Evolutionary conservation across 2,888 invertebrate genomes (phyloP).

Genomic region (Hoplodrina ambigua): DNA sequence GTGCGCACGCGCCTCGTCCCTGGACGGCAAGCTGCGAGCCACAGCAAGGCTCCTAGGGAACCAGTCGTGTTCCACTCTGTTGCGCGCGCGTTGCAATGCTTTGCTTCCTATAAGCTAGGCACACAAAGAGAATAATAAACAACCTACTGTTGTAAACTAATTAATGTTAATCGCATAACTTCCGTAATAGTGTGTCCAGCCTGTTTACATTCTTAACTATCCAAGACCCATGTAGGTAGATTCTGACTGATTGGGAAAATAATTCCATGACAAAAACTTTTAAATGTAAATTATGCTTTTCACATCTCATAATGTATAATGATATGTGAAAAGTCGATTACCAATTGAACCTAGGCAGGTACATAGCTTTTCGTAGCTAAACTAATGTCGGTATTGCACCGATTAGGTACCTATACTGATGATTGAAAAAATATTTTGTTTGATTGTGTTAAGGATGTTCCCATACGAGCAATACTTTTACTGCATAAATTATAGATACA

Average conservation of each 20-base stretch:
- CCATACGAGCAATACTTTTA: too few relatives aligned
- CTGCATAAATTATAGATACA: too few relatives aligned
- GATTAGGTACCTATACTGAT: slow-evolving; percentile 36
- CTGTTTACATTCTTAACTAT: slow-evolving; percentile 7
- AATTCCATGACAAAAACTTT: not conserved
- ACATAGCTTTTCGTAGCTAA: slow-evolving; percentile 33
- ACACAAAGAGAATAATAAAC: slow-evolving; percentile 56
- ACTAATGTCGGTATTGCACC: slow-evolving; percentile 41
- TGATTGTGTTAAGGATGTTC: too few relatives aligned
- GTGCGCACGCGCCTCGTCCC: slow-evolving; percentile 80
- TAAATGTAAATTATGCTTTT: too few relatives aligned
- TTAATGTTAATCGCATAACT: slow-evolving; percentile 46
- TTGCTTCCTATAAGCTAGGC: slow-evolving; percentile 72
- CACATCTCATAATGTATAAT: too few relatives aligned
- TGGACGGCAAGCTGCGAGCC: slow-evolving; percentile 65
- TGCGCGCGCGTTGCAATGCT: slow-evolving; percentile 78
- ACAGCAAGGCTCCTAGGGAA: slow-evolving; percentile 73
- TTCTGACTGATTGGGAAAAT: slow-evolving; percentile 4
- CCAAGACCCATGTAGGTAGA: not conserved
- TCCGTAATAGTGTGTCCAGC: slow-evolving; percentile 22
- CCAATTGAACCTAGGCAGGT: not conserved
- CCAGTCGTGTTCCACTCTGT: slow-evolving; percentile 86
- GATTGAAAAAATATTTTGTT: slow-evolving; percentile 16
- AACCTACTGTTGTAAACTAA: slow-evolving; percentile 25
- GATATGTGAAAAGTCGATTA: too few relatives aligned